A percentile compares a stretch with the other conserved stretches of the same genome.
phyloP scores from a whole-genome alignment of 37 sponge, comb jelly and placozoan species.

The Tethya wilhelma region DNA sequence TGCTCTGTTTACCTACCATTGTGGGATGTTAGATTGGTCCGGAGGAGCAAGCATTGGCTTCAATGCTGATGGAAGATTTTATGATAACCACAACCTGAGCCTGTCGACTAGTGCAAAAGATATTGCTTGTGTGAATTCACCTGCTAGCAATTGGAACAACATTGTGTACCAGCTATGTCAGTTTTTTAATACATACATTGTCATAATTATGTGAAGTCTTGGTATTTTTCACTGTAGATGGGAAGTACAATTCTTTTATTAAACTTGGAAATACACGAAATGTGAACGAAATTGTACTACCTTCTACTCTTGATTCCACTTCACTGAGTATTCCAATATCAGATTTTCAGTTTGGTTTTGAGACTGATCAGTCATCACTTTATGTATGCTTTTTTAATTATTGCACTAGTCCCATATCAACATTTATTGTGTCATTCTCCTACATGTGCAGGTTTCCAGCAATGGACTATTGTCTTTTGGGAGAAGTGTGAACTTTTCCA shows the following conservation, averaged over 20 bases:
- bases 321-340: neutral
- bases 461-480: slow-evolving; percentile 35
- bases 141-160: slow-evolving; percentile 30
- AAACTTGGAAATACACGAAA: neutral
- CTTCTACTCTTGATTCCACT: slow-evolving; percentile 4
- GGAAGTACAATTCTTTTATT: slow-evolving; percentile 11
- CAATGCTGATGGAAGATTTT: slow-evolving; percentile 29
- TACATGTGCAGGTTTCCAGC: neutral
- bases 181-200: neutral
- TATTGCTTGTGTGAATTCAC: slow-evolving; percentile 32
- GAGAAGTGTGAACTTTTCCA: no score
- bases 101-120: neutral
- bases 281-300: neutral
- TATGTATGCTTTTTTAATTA: no score
- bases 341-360: no score
- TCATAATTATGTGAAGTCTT: neutral
- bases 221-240: slow-evolving; percentile 1
- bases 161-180: slow-evolving; percentile 22
- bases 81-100: slow-evolving; percentile 24
- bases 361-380: no score
- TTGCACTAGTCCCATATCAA: no score
- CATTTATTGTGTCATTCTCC: no score
- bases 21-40: slow-evolving; percentile 31
- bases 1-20: slow-evolving; percentile 57
- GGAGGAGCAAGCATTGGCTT: slow-evolving; percentile 37